Evolutionary conservation across 2,113 vertebrate genomes (phyloP).

Genomic region (Microtus richardsoni): DNA sequence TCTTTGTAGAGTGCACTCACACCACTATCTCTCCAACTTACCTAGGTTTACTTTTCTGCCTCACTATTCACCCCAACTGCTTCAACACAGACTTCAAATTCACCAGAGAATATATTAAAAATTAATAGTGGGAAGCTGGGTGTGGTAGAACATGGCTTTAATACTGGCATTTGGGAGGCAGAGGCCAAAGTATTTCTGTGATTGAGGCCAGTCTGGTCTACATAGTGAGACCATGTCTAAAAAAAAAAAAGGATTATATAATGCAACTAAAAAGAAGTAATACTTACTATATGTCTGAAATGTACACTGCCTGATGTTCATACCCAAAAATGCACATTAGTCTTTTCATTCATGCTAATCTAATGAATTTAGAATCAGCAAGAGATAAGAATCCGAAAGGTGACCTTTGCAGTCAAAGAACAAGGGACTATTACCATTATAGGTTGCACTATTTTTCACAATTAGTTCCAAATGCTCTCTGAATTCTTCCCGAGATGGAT

Average conservation of each 20-base stretch:
- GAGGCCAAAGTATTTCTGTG: neutral
- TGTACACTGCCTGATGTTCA: slow-evolving; percentile 10
- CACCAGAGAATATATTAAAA: slow-evolving; percentile 22
- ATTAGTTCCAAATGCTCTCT: slow-evolving; percentile 96
- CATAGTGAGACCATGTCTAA: neutral
- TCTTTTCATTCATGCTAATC: neutral
- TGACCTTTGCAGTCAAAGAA: slow-evolving; percentile 34
- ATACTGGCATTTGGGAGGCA: neutral
- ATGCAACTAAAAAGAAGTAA: neutral
- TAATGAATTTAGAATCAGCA: slow-evolving; percentile 33
- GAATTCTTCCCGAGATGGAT: slow-evolving; percentile 97
- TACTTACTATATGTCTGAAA: slow-evolving; percentile 41
- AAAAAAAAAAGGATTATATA: slow-evolving; percentile 1
- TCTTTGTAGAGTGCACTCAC: neutral
- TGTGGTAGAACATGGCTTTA: neutral
- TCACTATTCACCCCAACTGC: neutral
- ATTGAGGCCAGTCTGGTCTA: neutral
- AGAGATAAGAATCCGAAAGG: slow-evolving; percentile 5
- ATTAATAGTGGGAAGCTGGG: neutral
- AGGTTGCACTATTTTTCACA: slow-evolving; percentile 96
- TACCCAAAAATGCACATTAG: neutral
- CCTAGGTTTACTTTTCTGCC: slow-evolving; percentile 3
- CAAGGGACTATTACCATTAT: slow-evolving; percentile 91
- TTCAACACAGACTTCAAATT: slow-evolving; percentile 42
- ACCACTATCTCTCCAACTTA: slow-evolving; percentile 30